Conservation (phyloP, 2,888 invertebrate genomes). For the Rhogogaster chlorosoma region DNA sequence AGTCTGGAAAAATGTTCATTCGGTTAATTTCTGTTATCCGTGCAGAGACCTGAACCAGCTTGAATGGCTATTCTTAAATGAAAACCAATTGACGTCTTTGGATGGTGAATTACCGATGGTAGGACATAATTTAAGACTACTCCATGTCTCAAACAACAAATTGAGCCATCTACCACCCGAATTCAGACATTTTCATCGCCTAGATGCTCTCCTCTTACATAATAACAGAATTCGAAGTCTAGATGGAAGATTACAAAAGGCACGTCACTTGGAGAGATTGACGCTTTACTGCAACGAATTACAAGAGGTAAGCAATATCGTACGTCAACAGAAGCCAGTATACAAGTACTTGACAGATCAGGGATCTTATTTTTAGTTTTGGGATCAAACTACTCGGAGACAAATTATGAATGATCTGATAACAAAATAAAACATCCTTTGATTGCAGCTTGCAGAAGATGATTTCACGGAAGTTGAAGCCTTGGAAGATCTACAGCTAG, state of each 20-base stretch:
- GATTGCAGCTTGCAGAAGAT: slow-evolving; percentile 83
- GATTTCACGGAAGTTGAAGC: slow-evolving; percentile 87
- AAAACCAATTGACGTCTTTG: slow-evolving; percentile 86
- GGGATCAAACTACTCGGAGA: neutral
- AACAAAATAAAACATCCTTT: neutral
- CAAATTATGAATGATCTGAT: neutral
- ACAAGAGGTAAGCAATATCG: slow-evolving; percentile 81
- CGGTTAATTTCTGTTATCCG: slow-evolving; percentile 53
- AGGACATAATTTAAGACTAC: slow-evolving; percentile 83
- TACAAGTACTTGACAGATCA: neutral
- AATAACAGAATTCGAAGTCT: slow-evolving; percentile 86
- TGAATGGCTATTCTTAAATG: slow-evolving; percentile 89
- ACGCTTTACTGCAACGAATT: slow-evolving; percentile 88
- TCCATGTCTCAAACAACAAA: slow-evolving; percentile 88
- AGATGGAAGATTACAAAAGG: slow-evolving; percentile 86
- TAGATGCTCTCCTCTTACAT: slow-evolving; percentile 87
- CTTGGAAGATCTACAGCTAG: slow-evolving; percentile 86
- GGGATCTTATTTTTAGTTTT: neutral
- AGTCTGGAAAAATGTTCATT: neutral
- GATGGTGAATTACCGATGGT: slow-evolving; percentile 88
- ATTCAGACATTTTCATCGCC: slow-evolving; percentile 83
- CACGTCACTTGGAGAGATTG: slow-evolving; percentile 83
- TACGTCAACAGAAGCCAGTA: neutral
- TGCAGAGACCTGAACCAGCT: slow-evolving; percentile 84
- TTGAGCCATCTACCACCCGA: slow-evolving; percentile 86